Evolutionary conservation across 2,888 invertebrate genomes (phyloP).

Genomic region (Macaria notata): DNA sequence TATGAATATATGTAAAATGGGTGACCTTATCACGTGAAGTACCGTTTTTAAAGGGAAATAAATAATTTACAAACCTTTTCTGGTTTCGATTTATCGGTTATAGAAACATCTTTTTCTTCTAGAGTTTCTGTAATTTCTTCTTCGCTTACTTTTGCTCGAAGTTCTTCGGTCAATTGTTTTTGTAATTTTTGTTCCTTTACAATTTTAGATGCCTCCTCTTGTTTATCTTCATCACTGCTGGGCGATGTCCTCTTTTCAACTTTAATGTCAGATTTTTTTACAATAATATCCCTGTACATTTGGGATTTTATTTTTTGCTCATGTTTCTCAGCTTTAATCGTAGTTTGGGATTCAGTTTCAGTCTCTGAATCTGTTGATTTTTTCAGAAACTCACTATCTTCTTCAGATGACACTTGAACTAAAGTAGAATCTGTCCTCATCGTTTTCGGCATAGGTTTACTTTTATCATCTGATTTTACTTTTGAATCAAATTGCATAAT

Average conservation of each 20-base stretch:
- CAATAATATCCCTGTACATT: conserved; percentile 48
- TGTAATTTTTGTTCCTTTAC: conserved; percentile 52
- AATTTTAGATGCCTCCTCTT: conserved; percentile 44
- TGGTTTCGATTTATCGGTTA: conserved; percentile 47
- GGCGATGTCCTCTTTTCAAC: conserved; percentile 43
- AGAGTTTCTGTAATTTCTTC: conserved; percentile 62
- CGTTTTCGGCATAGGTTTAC: conserved; percentile 63
- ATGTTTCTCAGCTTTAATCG: conserved; percentile 66
- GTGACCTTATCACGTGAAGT: too few species aligned
- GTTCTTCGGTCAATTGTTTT: conserved; percentile 59
- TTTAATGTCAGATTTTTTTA: conserved; percentile 41
- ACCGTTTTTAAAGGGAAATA: not conserved
- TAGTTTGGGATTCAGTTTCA: conserved; percentile 79
- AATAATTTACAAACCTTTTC: conserved; percentile 52
- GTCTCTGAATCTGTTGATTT: conserved; percentile 80
- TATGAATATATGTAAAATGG: too few species aligned
- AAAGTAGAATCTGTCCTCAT: conserved; percentile 78
- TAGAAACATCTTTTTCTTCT: conserved; percentile 67
- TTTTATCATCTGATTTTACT: conserved; percentile 64
- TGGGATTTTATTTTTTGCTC: conserved; percentile 53
- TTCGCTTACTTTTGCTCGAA: conserved; percentile 59
- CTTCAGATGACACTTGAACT: conserved; percentile 78
- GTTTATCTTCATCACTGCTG: conserved; percentile 51
- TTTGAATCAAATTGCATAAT: conserved; percentile 74
- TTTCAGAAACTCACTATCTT: conserved; percentile 77